phyloP scores from a whole-genome alignment of 1,140 invertebrate genomes.

The Triops cancriformis region DNA sequence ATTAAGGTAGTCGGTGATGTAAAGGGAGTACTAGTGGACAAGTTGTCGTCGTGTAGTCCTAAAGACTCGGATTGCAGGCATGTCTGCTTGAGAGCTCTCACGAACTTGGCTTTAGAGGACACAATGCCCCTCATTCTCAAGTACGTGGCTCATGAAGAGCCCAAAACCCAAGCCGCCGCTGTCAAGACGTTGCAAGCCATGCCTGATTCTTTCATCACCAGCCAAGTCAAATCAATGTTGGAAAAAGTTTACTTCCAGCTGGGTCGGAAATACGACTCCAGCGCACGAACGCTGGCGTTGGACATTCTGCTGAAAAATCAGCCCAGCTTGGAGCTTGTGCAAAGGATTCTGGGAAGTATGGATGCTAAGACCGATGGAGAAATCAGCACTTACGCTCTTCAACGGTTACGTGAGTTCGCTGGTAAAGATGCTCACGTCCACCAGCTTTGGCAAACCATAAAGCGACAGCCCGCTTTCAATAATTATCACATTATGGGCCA shows the following conservation, averaged over 20 bases:
- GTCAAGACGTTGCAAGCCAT: conserved; percentile 55
- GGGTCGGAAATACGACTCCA: conserved; percentile 55
- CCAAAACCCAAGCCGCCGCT: conserved; percentile 49
- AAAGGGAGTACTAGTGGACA: conserved; percentile 43
- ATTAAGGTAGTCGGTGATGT: conserved; percentile 43
- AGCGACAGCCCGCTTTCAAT: conserved; percentile 40
- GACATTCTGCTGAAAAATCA: conserved; percentile 58
- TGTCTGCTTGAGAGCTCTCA: conserved; percentile 55
- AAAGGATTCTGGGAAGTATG: conserved; percentile 19
- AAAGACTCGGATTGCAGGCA: conserved; percentile 47
- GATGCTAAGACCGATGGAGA: conserved; percentile 27
- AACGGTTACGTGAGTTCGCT: conserved; percentile 33
- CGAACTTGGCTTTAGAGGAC: conserved; percentile 51
- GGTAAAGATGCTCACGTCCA: conserved; percentile 30
- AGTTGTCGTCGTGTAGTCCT: conserved; percentile 43
- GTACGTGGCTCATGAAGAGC: conserved; percentile 43
- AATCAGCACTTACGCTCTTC: conserved; percentile 33
- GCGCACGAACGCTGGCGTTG: conserved; percentile 57
- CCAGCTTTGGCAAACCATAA: conserved; percentile 33
- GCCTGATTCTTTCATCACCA: conserved; percentile 41
- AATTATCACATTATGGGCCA: conserved; percentile 60
- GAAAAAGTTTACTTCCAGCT: conserved; percentile 53
- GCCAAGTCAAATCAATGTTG: conserved; percentile 31
- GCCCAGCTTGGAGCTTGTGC: conserved; percentile 41
- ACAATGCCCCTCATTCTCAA: conserved; percentile 51